A percentile compares a stretch with the other conserved stretches of the same genome.
Evolutionary conservation across 2,797 vertebrate genomes (phyloP).

Genomic region (Channallabes apus): DNA sequence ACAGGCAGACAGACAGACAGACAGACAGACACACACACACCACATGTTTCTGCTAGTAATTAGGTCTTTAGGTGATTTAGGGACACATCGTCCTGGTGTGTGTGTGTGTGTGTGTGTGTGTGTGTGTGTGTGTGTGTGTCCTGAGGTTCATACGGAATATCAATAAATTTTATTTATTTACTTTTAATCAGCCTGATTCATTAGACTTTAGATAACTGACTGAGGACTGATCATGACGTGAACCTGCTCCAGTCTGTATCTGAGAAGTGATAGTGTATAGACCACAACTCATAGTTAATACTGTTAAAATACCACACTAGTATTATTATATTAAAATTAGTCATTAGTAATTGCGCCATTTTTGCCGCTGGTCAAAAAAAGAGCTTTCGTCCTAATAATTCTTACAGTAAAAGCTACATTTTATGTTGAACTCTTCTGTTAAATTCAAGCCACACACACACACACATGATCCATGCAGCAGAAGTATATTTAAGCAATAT

Average conservation of each 20-base stretch:
- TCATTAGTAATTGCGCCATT: background rate
- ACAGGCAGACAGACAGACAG: background rate
- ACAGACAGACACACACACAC: background rate
- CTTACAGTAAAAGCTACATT: too few species aligned
- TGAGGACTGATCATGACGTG: background rate
- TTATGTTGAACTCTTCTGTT: background rate
- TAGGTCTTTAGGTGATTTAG: background rate
- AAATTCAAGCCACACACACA: background rate
- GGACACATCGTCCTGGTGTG: background rate
- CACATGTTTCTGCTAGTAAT: background rate
- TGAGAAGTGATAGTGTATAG: background rate
- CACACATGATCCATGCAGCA: background rate
- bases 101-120: background rate
- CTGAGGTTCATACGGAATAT: background rate
- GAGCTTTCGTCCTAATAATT: too few species aligned
- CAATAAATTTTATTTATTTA: too few species aligned
- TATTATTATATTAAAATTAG: background rate
- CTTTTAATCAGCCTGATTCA: too few species aligned
- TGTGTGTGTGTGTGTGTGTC: constrained; percentile 4
- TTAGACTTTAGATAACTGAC: background rate
- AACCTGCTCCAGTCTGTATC: background rate
- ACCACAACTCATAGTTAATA: background rate
- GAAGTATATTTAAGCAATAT: background rate
- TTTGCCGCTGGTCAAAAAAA: background rate
- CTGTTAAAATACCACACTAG: background rate